Conservation (phyloP, 2,888 invertebrate species). For the Epinotia ramella region DNA sequence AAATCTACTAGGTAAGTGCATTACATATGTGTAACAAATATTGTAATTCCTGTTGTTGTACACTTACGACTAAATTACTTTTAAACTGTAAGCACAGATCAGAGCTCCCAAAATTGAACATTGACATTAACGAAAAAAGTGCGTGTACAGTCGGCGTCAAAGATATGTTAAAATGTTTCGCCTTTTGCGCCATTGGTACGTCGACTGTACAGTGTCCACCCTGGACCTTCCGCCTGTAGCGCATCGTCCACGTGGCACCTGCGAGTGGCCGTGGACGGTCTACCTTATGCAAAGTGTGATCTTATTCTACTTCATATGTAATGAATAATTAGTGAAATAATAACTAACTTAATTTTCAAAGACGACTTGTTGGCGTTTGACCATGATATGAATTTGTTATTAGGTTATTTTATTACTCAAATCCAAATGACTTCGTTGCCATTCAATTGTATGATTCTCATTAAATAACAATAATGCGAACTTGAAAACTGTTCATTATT, state of each 20-base stretch:
- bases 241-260: no score
- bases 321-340: background rate
- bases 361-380: background rate
- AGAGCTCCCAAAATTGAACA: background rate
- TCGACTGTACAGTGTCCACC: background rate
- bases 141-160: background rate
- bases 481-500: background rate
- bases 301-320: background rate
- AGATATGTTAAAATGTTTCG: no score
- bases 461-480: background rate
- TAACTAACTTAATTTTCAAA: background rate
- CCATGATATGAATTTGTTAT: background rate
- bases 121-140: background rate
- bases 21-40: constrained; percentile 8
- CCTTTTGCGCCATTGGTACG: no score
- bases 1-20: constrained; percentile 17
- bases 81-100: background rate
- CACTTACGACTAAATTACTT: background rate
- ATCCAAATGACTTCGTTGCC: no score
- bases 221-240: background rate
- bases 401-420: no score
- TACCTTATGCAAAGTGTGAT: background rate
- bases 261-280: no score
- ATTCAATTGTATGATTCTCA: no score
- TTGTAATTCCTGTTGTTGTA: constrained; percentile 10